Conservation (phyloP, 2,797 vertebrate species). For the Coilia nasus region DNA sequence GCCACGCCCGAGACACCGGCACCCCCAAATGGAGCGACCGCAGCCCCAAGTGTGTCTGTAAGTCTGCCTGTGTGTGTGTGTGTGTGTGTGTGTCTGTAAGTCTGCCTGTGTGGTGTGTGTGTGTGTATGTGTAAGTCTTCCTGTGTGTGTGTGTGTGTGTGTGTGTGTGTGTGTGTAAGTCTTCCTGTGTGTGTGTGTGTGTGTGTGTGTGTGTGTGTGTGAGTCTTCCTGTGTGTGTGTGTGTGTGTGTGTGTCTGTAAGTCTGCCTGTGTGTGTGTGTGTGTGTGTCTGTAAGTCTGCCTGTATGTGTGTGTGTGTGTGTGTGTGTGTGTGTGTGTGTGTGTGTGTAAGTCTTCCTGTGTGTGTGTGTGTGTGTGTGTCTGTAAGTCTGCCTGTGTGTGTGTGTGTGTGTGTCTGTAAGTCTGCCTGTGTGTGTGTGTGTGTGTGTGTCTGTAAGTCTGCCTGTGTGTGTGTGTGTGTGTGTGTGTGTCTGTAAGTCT, state of each 20-base stretch:
- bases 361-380: slow-evolving; percentile 4
- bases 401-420: not conserved
- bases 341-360: not conserved
- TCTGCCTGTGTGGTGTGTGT: not conserved
- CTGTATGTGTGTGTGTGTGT: too few relatives aligned
- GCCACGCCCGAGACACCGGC: slow-evolving; percentile 87
- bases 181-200: too few relatives aligned
- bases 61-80: slow-evolving; percentile 45
- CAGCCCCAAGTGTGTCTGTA: slow-evolving; percentile 91
- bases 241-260: too few relatives aligned
- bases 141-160: not conserved
- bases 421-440: not conserved
- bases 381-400: not conserved
- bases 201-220: too few relatives aligned
- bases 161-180: not conserved
- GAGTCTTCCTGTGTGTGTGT: too few relatives aligned
- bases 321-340: too few relatives aligned
- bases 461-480: too few relatives aligned
- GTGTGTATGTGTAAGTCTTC: not conserved
- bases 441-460: too few relatives aligned
- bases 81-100: not conserved
- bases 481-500: too few relatives aligned
- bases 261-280: too few relatives aligned
- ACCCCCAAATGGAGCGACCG: slow-evolving; percentile 94
- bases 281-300: too few relatives aligned